Conservation (phyloP, 2,888 invertebrate genomes). For the Apotomis capreana region DNA sequence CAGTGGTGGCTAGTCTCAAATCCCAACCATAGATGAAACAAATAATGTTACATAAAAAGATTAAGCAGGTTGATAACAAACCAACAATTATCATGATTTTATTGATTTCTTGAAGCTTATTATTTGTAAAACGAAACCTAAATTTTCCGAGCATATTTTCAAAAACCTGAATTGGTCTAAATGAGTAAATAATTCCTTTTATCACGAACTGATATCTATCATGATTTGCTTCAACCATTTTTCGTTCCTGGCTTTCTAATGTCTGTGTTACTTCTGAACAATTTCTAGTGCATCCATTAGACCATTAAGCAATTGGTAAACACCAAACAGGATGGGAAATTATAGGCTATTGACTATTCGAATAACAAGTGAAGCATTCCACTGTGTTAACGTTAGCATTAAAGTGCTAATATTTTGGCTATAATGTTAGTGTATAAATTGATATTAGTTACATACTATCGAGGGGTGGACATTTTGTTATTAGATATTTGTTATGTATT, state of each 20-base stretch:
- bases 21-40: background rate
- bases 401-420: too few relatives aligned
- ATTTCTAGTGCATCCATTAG: too few relatives aligned
- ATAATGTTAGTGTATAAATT: too few relatives aligned
- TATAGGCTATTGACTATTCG: too few relatives aligned
- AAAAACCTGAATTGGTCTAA: conserved; percentile 12
- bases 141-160: conserved; percentile 40
- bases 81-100: conserved; percentile 24
- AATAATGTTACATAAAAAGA: background rate
- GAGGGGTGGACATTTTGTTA: too few relatives aligned
- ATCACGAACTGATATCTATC: background rate
- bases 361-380: too few relatives aligned
- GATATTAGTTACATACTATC: too few relatives aligned
- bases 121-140: conserved; percentile 23
- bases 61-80: background rate
- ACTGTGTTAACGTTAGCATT: too few relatives aligned
- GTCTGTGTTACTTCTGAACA: too few relatives aligned
- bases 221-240: background rate
- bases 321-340: too few relatives aligned
- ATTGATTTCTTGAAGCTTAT: conserved; percentile 15
- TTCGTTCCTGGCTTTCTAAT: background rate
- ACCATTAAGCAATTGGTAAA: too few relatives aligned
- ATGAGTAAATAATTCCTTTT: conserved; percentile 1
- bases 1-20: background rate
- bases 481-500: too few relatives aligned